Evolutionary conservation across 2,797 vertebrate genomes (phyloP).

Genomic region (Centroberyx gerrardi): DNA sequence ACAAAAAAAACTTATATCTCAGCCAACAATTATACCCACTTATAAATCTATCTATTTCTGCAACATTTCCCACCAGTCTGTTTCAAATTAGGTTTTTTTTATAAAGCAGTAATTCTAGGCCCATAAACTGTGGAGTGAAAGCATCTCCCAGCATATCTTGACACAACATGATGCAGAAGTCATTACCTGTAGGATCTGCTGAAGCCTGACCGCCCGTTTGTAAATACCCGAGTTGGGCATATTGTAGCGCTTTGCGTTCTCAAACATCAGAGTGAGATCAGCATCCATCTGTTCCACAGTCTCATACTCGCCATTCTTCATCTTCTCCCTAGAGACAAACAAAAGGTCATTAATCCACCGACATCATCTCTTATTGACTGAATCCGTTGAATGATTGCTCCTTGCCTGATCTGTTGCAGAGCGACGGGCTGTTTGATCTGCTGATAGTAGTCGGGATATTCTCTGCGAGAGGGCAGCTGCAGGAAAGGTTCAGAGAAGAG

Average conservation of each 20-base stretch:
- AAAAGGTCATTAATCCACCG: background rate
- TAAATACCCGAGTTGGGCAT: conserved; percentile 98
- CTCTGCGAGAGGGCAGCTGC: conserved; percentile 95
- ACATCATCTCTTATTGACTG: background rate
- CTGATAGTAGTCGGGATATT: conserved; percentile 98
- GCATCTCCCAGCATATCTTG: background rate
- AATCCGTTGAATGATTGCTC: background rate
- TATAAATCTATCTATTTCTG: background rate
- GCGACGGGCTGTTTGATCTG: conserved; percentile 97
- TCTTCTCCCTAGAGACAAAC: conserved; percentile 88
- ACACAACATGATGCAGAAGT: background rate
- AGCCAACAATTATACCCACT: background rate
- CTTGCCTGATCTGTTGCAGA: conserved; percentile 94
- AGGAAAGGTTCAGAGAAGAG: conserved; percentile 96
- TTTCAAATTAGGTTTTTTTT: too few relatives aligned
- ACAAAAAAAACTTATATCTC: conserved; percentile 27
- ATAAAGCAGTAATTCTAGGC: too few relatives aligned
- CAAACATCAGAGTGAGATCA: conserved; percentile 97
- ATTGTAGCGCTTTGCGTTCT: conserved; percentile 99
- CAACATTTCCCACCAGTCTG: too few relatives aligned
- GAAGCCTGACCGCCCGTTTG: conserved; percentile 96
- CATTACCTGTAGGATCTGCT: conserved; percentile 96
- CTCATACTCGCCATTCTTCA: conserved; percentile 97
- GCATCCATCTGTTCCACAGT: conserved; percentile 93
- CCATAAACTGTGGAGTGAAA: background rate